A percentile compares a stretch with the other conserved stretches of the same genome.
phyloP scores from a whole-genome alignment of 2,888 invertebrate species.

The Apotomis capreana region DNA sequence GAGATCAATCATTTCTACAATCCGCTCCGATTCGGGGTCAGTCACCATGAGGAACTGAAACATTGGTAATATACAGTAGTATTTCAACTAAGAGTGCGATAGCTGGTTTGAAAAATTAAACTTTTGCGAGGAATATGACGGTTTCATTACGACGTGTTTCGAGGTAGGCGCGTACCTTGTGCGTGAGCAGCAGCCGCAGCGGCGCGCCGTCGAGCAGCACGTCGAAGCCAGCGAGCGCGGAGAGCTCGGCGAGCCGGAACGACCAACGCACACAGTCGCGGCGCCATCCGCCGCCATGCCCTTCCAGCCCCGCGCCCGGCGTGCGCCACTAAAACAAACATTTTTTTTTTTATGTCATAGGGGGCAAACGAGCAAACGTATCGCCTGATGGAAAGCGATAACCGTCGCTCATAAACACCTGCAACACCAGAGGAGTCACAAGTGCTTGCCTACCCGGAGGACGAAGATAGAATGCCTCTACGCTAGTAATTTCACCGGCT shows the following conservation, averaged over 20 bases:
- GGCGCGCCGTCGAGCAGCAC: constrained; percentile 58
- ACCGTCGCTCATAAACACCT: too few relatives aligned
- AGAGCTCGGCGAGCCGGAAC: constrained; percentile 65
- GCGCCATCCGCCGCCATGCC: constrained; percentile 56
- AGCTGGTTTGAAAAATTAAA: too few relatives aligned
- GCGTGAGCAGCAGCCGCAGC: constrained; percentile 63
- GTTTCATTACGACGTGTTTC: too few relatives aligned
- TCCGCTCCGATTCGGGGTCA: constrained; percentile 64
- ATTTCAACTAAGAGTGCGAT: too few relatives aligned
- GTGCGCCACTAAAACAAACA: constrained; percentile 5
- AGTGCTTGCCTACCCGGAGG: too few relatives aligned
- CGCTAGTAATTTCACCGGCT: too few relatives aligned
- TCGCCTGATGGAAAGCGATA: too few relatives aligned
- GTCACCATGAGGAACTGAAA: constrained; percentile 67
- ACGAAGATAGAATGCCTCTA: too few relatives aligned
- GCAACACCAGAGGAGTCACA: too few relatives aligned
- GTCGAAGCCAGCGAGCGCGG: constrained; percentile 62
- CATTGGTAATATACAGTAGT: not conserved
- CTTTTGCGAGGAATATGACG: too few relatives aligned
- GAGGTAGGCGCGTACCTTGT: constrained; percentile 57
- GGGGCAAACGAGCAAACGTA: too few relatives aligned
- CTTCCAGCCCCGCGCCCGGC: constrained; percentile 10
- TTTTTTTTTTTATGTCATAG: too few relatives aligned
- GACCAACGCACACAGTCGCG: constrained; percentile 75
- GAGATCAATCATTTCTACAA: constrained; percentile 72